Evolutionary conservation across 2,888 invertebrate genomes (phyloP), one percentile per base, ranked within the genome.

Genomic region (Dryobota labecula): DNA sequence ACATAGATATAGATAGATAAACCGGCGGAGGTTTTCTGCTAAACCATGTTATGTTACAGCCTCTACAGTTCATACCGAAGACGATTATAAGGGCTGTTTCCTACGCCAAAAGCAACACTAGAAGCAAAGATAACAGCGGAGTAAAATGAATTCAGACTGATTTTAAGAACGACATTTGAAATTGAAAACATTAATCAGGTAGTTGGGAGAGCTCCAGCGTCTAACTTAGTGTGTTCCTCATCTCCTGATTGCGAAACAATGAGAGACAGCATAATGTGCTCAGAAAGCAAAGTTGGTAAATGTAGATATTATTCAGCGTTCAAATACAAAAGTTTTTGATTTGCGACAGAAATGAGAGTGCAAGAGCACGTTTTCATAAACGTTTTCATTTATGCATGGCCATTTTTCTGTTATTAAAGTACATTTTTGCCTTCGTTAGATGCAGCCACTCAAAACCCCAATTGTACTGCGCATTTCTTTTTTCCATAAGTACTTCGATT

Each of bases 191-290:
- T 82, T 66, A 63, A 58, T 73, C 61, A 68, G 49, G 62, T 68
- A 53, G 73, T 66, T 78, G 66, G 56, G 67, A 60, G 58, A 33
- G 53, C 56, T 49, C 54, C 57, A 73, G 62, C 53, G 41, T 67
- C 45, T 53, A 62, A 54, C 24, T 47, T 41, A 27, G 36, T 68
- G 15, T 56, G 77, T 58, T 69, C 66, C 47, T 38, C 9, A 57
- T 77, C 51, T 68, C 54, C 49, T 70, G 49, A 78, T 72, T 70
- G 66, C 51, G 11, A 60, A 72, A 63, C 74, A 66, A 69, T 83
- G 57, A 73, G 73, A 20, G 33, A 66, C 27, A 43, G n/a, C 60
- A 60, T 63, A 73, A 51, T 79, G 33, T 33, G 43, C 33, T 60
- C 73, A n/a, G 20, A 57, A 27, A 38, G 66, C 43, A 53, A 80